These are phyloP conservation scores for Pseudachorutes palmiensis DNA, from an alignment of 1,140 invertebrate genomes.

Conservation along the genomic window DNA sequence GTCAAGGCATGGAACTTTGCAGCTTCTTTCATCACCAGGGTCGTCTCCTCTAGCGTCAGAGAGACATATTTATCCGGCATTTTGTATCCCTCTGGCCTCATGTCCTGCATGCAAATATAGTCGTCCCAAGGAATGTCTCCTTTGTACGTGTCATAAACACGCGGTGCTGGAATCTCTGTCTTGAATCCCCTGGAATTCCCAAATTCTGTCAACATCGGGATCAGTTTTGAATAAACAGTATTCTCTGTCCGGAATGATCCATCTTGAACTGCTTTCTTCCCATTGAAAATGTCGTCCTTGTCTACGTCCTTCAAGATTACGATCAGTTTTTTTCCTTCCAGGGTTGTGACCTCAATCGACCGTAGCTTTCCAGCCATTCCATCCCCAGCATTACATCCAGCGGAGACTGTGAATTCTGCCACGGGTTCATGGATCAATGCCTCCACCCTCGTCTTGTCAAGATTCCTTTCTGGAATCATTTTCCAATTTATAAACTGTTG, in stretches of 20 bases:
- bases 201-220: not conserved
- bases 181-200: not conserved
- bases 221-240: not conserved
- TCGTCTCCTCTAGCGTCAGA: slow-evolving; percentile 17
- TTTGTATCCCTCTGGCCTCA: slow-evolving; percentile 23
- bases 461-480: not conserved
- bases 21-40: slow-evolving; percentile 23
- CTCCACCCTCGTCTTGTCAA: not conserved
- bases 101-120: slow-evolving; percentile 27
- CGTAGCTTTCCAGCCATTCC: not conserved
- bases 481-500: too few species aligned
- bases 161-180: slow-evolving; percentile 7
- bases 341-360: not conserved
- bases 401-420: not conserved
- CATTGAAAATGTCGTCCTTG: not conserved
- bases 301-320: not conserved
- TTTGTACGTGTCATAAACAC: slow-evolving; percentile 4
- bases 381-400: not conserved
- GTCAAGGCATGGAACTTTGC: slow-evolving; percentile 27
- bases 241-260: not conserved
- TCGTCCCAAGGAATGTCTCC: not conserved
- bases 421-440: not conserved
- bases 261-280: not conserved
- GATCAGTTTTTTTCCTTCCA: not conserved
- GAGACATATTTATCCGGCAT: slow-evolving; percentile 27